Percentiles rank a stretch among this genome's conserved stretches.
phyloP scores from a whole-genome alignment of 2,888 invertebrate species.

The Sarcophaga caerulescens region DNA sequence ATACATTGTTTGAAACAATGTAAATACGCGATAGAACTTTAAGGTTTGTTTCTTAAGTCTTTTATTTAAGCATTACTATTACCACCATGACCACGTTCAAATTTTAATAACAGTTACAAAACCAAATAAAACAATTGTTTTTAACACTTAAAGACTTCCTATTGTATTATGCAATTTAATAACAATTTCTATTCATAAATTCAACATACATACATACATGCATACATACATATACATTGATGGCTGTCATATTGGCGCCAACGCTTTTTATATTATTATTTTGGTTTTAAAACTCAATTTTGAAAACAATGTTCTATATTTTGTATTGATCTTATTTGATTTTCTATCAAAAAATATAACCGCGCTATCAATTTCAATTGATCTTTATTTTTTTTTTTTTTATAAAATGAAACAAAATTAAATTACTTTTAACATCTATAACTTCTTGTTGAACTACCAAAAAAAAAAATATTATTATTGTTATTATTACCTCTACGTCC shows the following conservation, averaged over 20 bases:
- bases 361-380: slow-evolving; percentile 40
- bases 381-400: slow-evolving; percentile 27
- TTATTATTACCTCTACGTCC: slow-evolving; percentile 47
- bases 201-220: no score
- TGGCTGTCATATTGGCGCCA: slow-evolving; percentile 62
- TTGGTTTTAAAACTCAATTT: not conserved
- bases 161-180: slow-evolving; percentile 33
- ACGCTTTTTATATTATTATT: slow-evolving; percentile 18
- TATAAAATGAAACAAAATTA: slow-evolving; percentile 23
- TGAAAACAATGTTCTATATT: slow-evolving; percentile 35
- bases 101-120: not conserved
- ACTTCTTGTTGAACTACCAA: slow-evolving; percentile 59
- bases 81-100: not conserved
- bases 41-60: slow-evolving; percentile 51
- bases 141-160: slow-evolving; percentile 36
- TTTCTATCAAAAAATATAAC: slow-evolving; percentile 10
- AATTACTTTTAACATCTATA: slow-evolving; percentile 47
- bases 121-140: not conserved
- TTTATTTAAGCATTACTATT: slow-evolving; percentile 24
- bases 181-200: slow-evolving; percentile 34
- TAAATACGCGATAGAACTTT: not conserved
- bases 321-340: not conserved
- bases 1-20: not conserved
- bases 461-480: slow-evolving; percentile 25
- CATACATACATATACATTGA: slow-evolving; percentile 40